Conservation (phyloP, 2,113 vertebrate species). For the Eulemur rufifrons region DNA sequence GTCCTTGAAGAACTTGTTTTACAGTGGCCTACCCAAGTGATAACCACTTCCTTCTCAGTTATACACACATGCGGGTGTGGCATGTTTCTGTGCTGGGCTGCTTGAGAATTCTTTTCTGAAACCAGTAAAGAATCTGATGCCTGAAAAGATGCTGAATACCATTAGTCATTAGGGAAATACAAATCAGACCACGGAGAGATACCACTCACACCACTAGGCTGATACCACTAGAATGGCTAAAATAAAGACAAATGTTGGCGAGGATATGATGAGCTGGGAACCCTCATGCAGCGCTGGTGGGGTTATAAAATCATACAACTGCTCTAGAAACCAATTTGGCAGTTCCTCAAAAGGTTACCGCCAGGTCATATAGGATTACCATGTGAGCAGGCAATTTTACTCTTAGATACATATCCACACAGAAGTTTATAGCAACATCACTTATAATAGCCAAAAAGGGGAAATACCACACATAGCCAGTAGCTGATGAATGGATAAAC, state of each 20-base stretch:
- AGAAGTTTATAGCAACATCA: background rate
- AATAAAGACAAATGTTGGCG: background rate
- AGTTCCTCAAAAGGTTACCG: background rate
- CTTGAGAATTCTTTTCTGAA: background rate
- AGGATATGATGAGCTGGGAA: background rate
- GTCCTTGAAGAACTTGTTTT: background rate
- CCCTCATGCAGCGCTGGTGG: background rate
- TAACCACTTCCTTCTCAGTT: background rate
- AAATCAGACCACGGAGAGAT: background rate
- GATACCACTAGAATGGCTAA: background rate
- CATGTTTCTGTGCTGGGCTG: background rate
- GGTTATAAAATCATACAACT: background rate
- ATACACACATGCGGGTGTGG: background rate
- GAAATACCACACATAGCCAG: background rate
- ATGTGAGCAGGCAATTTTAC: background rate
- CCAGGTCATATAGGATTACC: background rate
- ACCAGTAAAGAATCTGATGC: background rate
- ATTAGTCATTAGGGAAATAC: background rate
- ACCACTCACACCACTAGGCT: background rate
- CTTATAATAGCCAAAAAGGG: background rate
- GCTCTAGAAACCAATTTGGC: background rate
- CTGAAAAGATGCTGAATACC: background rate
- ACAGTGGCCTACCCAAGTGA: background rate
- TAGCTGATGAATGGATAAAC: background rate
- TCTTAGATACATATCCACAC: background rate